Conservation (phyloP, 2,888 invertebrate genomes). For the Subacronicta megacephala region DNA sequence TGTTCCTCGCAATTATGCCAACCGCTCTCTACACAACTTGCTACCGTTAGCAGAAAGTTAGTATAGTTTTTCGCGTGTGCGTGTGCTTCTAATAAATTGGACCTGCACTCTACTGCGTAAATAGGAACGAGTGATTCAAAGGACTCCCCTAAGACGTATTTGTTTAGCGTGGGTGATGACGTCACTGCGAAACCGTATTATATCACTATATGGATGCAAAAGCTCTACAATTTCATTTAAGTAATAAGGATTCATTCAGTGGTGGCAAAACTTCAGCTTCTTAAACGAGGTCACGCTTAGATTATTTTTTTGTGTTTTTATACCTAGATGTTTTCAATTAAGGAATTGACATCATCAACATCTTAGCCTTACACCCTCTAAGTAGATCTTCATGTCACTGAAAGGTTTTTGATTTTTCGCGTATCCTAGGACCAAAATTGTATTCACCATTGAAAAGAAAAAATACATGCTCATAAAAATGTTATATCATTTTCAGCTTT, state of each 20-base stretch:
- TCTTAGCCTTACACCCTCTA: no score
- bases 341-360: no score
- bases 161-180: conserved; percentile 29
- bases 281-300: background rate
- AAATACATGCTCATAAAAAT: no score
- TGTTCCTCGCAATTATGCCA: background rate
- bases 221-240: no score
- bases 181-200: conserved; percentile 20
- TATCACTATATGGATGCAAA: conserved; percentile 24
- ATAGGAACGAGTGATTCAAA: conserved; percentile 41
- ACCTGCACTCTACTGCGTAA: conserved; percentile 18
- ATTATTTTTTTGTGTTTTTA: no score
- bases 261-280: background rate
- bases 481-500: no score
- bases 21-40: background rate
- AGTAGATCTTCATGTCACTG: no score
- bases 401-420: no score
- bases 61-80: background rate
- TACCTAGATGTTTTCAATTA: no score
- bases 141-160: conserved; percentile 22
- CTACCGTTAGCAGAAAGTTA: background rate
- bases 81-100: background rate
- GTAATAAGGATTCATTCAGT: conserved; percentile 2
- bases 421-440: no score
- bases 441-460: no score